phyloP scores from a whole-genome alignment of 2,888 invertebrate genomes.

The Salpingus planirostris region DNA sequence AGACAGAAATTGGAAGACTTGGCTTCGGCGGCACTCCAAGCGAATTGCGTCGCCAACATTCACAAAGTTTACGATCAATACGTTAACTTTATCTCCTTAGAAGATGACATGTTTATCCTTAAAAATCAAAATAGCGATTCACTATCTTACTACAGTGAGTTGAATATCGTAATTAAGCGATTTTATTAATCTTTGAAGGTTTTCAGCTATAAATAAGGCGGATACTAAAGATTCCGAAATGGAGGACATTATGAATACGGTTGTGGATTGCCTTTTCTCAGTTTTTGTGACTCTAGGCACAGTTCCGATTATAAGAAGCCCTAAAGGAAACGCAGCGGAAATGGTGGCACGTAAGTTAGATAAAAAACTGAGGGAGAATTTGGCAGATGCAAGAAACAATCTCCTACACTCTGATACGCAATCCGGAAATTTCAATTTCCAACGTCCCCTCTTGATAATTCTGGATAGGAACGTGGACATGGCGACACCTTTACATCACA shows the following conservation, averaged over 20 bases:
- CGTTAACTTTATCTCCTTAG: constrained; percentile 94
- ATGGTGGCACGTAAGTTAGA: constrained; percentile 96
- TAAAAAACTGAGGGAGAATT: constrained; percentile 92
- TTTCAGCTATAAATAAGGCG: constrained; percentile 81
- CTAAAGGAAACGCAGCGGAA: constrained; percentile 94
- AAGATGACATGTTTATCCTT: constrained; percentile 94
- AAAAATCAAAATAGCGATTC: constrained; percentile 87
- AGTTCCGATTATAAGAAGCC: constrained; percentile 86
- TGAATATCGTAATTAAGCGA: too few species aligned
- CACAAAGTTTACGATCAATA: constrained; percentile 98
- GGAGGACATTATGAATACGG: constrained; percentile 84
- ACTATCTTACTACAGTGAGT: constrained; percentile 85
- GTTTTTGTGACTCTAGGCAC: constrained; percentile 92
- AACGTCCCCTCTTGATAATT: constrained; percentile 84
- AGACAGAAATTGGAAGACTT: constrained; percentile 91
- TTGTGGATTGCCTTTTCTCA: constrained; percentile 95
- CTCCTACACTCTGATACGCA: constrained; percentile 83
- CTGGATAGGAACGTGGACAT: constrained; percentile 92
- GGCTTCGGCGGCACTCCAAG: constrained; percentile 84
- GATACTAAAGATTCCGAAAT: constrained; percentile 94
- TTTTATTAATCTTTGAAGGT: too few species aligned
- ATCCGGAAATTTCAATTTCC: constrained; percentile 73
- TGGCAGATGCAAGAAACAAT: constrained; percentile 94
- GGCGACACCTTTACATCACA: constrained; percentile 97
- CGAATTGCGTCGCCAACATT: constrained; percentile 83